Conservation (phyloP, 37 sponge, comb jelly and placozoan species). For the Oopsacas minuta region DNA sequence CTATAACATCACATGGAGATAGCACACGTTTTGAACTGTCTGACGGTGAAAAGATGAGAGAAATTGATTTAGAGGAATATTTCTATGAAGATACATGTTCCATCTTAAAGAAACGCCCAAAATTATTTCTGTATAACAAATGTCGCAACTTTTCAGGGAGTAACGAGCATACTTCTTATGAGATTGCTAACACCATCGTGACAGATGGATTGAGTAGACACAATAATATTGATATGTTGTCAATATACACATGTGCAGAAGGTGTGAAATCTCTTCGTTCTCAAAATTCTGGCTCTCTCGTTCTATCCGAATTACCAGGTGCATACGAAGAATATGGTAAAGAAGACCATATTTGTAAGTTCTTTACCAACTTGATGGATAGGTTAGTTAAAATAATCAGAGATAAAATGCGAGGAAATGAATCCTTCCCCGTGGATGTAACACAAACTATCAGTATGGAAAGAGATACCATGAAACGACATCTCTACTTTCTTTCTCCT, state of each 20-base stretch:
- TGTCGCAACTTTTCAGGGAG: not conserved
- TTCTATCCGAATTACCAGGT: not conserved
- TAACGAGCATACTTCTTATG: not conserved
- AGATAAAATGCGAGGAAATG: not conserved
- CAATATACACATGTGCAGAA: not conserved
- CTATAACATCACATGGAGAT: not conserved
- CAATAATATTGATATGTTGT: not conserved
- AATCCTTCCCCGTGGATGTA: not conserved
- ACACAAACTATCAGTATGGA: not conserved
- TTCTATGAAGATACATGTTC: not conserved
- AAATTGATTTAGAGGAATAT: not conserved
- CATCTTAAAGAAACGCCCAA: not conserved
- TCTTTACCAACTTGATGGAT: not conserved
- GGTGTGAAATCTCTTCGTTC: not conserved
- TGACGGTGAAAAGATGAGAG: not conserved
- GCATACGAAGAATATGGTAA: not conserved
- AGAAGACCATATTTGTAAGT: not conserved
- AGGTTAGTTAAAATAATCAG: not conserved
- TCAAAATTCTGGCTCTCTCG: not conserved
- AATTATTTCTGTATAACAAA: not conserved
- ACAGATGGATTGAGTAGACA: not conserved
- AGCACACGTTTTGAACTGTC: not conserved
- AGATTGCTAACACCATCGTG: not conserved
- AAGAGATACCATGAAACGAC: not conserved
- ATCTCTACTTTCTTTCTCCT: not conserved